Evolutionary conservation across 2,113 vertebrate genomes (phyloP).

Genomic region (Heterotis niloticus): DNA sequence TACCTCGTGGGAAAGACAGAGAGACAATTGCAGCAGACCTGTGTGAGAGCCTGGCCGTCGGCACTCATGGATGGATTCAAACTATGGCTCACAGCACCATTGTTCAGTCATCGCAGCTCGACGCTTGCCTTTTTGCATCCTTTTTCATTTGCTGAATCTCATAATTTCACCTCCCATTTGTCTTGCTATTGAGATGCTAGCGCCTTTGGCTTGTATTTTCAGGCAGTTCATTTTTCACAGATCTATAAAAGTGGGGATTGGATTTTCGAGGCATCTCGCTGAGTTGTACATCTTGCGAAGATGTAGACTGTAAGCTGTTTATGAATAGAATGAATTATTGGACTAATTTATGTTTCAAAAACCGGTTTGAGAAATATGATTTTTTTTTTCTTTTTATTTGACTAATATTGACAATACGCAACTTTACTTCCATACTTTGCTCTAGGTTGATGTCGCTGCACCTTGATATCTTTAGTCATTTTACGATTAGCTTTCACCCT

Average conservation of each 20-base stretch:
- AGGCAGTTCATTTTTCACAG: conserved; percentile 33
- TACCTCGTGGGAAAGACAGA: background rate
- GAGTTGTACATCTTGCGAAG: conserved; percentile 9
- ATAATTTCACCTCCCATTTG: background rate
- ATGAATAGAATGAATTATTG: conserved; percentile 23
- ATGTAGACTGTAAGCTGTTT: background rate
- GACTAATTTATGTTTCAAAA: conserved; percentile 19
- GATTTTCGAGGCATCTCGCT: conserved; percentile 27
- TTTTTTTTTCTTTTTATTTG: background rate
- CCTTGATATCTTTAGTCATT: background rate
- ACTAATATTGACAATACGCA: background rate
- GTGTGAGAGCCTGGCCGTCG: background rate
- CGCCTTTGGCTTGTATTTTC: conserved; percentile 21
- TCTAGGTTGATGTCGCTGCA: background rate
- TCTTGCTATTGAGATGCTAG: background rate
- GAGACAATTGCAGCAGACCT: background rate
- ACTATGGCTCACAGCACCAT: background rate
- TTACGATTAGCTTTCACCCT: background rate
- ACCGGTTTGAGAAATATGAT: background rate
- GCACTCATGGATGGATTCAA: background rate
- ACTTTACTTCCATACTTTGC: background rate
- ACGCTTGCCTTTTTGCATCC: background rate
- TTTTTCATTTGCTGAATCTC: background rate
- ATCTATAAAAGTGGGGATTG: conserved; percentile 25
- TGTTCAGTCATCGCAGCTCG: background rate